Evolutionary conservation across 1,140 invertebrate genomes (phyloP).

Genomic region (Elymnias hypermnestra): DNA sequence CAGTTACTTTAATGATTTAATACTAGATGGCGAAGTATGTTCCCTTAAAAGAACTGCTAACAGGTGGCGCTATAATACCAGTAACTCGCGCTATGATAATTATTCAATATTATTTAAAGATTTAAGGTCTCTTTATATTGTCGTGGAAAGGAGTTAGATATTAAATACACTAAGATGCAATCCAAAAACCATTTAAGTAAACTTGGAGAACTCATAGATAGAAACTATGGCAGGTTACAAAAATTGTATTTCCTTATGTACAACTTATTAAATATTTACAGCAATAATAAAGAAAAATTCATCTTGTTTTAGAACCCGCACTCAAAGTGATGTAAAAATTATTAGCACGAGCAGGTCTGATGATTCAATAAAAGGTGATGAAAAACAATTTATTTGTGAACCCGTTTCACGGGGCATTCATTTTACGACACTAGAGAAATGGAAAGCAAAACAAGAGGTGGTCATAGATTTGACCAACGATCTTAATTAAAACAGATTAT

Average conservation of each 20-base stretch:
- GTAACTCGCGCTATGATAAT: too few relatives aligned
- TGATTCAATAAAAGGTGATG: too few relatives aligned
- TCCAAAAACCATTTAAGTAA: not conserved
- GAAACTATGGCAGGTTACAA: not conserved
- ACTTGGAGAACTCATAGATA: not conserved
- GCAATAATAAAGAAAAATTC: too few relatives aligned
- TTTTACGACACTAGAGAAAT: not conserved
- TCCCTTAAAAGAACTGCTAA: not conserved
- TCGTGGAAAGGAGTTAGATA: too few relatives aligned
- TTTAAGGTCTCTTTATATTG: too few relatives aligned
- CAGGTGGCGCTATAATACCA: not conserved
- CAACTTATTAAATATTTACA: too few relatives aligned
- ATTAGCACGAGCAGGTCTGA: not conserved
- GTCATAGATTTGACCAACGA: constrained; percentile 3
- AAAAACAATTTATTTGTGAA: too few relatives aligned
- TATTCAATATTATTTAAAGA: too few relatives aligned
- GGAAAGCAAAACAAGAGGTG: not conserved
- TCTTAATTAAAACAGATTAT: constrained; percentile 10
- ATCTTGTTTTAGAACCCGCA: not conserved
- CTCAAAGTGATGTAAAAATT: not conserved
- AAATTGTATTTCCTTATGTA: not conserved
- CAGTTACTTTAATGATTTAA: not conserved
- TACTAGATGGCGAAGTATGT: not conserved
- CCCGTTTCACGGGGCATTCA: not conserved
- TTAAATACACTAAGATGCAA: too few relatives aligned